Evolutionary conservation across 2,113 vertebrate species (phyloP).

Genomic region (Terrapene triunguis): DNA sequence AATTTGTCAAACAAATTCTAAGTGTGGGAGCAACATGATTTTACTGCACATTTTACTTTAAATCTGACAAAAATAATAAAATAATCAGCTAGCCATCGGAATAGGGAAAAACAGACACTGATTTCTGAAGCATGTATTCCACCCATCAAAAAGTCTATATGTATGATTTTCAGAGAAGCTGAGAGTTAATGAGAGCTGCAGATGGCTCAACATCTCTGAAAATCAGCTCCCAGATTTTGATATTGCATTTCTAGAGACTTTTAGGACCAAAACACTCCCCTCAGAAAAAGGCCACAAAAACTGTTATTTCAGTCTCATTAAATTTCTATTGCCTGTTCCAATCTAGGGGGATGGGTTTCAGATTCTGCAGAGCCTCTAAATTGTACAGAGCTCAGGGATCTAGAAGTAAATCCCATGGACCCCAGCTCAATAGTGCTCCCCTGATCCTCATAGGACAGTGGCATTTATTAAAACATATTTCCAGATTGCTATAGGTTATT

Average conservation of each 20-base stretch:
- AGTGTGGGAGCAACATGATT: background rate
- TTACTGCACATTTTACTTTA: background rate
- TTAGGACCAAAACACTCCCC: background rate
- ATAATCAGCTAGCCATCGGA: background rate
- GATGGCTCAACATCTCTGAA: background rate
- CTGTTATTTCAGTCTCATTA: background rate
- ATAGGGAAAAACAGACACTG: background rate
- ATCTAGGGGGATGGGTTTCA: background rate
- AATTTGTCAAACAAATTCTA: background rate
- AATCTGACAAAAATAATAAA: background rate
- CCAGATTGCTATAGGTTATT: background rate
- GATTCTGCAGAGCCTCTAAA: background rate
- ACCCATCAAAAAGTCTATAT: background rate
- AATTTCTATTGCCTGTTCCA: background rate
- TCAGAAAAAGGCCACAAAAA: background rate
- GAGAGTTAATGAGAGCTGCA: background rate
- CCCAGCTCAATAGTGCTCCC: background rate
- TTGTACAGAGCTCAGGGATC: background rate
- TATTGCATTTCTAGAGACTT: background rate
- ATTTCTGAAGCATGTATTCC: accelerated
- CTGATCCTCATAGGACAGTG: background rate
- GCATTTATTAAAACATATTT: background rate
- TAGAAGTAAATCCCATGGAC: background rate
- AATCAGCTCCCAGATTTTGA: background rate
- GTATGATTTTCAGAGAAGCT: background rate